A percentile compares a stretch with the other conserved stretches of the same genome.
Evolutionary conservation across 2,797 vertebrate genomes (phyloP).

Genomic region (Emys orbicularis): DNA sequence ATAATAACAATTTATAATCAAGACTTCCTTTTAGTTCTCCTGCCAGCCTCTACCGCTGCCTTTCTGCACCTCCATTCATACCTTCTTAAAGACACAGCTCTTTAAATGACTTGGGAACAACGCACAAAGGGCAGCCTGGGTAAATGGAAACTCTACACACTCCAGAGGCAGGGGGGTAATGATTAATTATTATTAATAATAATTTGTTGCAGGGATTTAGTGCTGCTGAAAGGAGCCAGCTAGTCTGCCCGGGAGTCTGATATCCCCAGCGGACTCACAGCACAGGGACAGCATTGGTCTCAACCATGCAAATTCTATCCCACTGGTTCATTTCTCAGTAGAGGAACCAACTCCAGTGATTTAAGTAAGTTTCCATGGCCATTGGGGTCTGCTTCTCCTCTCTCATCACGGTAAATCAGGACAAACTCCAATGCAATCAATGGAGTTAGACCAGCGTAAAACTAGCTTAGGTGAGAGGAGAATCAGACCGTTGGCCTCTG

Average conservation of each 20-base stretch:
- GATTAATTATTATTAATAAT: too few species aligned
- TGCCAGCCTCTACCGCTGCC: background rate
- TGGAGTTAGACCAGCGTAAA: background rate
- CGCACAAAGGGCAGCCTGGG: background rate
- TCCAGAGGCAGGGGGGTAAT: too few species aligned
- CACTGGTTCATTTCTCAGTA: background rate
- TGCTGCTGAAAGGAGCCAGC: background rate
- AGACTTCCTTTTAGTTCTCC: background rate
- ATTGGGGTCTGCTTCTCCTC: background rate
- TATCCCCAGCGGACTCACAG: background rate
- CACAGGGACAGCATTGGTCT: background rate
- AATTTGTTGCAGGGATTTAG: background rate
- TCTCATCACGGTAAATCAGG: background rate
- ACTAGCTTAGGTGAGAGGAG: background rate
- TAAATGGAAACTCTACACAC: background rate
- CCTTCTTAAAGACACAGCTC: background rate
- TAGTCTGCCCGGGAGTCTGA: background rate
- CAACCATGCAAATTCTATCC: background rate
- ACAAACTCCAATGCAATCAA: background rate
- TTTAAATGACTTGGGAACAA: background rate
- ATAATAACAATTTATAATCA: background rate
- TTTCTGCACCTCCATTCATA: background rate
- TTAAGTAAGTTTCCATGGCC: background rate
- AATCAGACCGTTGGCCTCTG: background rate
- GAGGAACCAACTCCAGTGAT: background rate